Evolutionary conservation across 2,888 invertebrate genomes (phyloP), one percentile per base, ranked within the genome.

Genomic region (Melieria picta): DNA sequence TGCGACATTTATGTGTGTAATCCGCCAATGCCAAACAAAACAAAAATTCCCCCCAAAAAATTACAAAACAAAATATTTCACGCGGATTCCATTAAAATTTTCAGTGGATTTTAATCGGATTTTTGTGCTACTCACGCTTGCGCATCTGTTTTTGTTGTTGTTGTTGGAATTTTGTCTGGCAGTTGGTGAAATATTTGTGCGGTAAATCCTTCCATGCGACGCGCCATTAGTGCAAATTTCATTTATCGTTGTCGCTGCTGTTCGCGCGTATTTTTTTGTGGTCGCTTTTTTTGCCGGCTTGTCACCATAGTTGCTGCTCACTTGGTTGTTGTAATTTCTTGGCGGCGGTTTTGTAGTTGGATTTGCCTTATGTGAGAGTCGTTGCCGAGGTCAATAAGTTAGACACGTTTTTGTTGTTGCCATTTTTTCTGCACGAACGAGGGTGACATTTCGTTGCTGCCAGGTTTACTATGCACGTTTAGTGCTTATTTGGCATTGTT

Each of bases 31-130:
- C 57, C 43, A 42, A 58, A 68, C 60, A 71, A 75, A 68, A 30
- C 3, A 30, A 30, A 30, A 30, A 30, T 30, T 1, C 30, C 30
- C 30, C 30, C 30, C 2, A 30, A 30, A 30, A 30, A 30, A 30
- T 30, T 30, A 30, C 30, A 30, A 30, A 30, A 30, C 3, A 30
- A 30, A 30, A 30, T 30, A 30, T 30, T 30, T 30, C 30, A 3
- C 30, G 30, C 30, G 30, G 30, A 67, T 67, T 75, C 75, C 72
- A 73, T 75, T 75, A 73, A 72, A 63, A 70, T 70, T 73, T 73
- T 62, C 67, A 46, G 52, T 30, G 61, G 67, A 69, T 61, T 71
- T 65, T 56, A 65, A 50, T 60, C 42, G 42, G 5, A 48, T 66
- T 48, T 57, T 13, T 7, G 16, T 52, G 11, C 13, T 2, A 50